Percentiles rank a stretch among this genome's conserved stretches.
Evolutionary conservation across 2,888 invertebrate species (phyloP).

Genomic region (Drosophila testacea): DNA sequence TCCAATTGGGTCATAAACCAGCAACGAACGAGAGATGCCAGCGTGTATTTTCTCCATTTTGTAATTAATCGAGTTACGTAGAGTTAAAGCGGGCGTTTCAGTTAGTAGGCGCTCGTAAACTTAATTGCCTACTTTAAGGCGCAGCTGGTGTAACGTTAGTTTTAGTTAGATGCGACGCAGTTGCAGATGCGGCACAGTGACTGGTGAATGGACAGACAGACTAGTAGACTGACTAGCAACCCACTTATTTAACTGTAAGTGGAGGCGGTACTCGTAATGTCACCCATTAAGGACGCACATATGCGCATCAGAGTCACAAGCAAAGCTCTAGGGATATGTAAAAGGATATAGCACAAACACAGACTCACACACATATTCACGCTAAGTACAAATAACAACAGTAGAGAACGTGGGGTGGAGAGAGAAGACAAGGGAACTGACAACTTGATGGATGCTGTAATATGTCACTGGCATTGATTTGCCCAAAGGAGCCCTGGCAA

Average conservation of each 20-base stretch:
- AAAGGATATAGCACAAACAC: conserved; percentile 56
- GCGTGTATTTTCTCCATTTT: conserved; percentile 36
- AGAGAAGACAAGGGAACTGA: conserved; percentile 32
- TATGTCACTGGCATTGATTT: conserved; percentile 80
- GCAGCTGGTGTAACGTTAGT: conserved; percentile 67
- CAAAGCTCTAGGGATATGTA: conserved; percentile 71
- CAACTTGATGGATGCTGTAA: conserved; percentile 78
- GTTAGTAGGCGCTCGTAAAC: conserved; percentile 67
- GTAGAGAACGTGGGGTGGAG: not conserved
- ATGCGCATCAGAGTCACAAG: conserved; percentile 38
- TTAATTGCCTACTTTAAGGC: conserved; percentile 72
- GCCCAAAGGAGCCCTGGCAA: conserved; percentile 27
- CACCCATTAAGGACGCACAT: conserved; percentile 68
- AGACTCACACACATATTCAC: not conserved
- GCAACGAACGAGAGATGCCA: not conserved
- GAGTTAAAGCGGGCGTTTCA: conserved; percentile 19
- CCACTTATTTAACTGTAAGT: conserved; percentile 38
- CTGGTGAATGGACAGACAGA: not conserved
- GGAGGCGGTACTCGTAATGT: conserved; percentile 62
- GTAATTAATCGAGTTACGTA: conserved; percentile 66
- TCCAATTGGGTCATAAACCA: conserved; percentile 29
- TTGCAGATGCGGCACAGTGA: conserved; percentile 18
- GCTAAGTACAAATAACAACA: conserved; percentile 53
- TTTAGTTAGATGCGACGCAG: conserved; percentile 47
- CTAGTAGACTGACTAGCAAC: not conserved